Evolutionary conservation across 2,888 invertebrate genomes (phyloP), one percentile per base, ranked within the genome.

Genomic region (Melinaea menophilus): DNA sequence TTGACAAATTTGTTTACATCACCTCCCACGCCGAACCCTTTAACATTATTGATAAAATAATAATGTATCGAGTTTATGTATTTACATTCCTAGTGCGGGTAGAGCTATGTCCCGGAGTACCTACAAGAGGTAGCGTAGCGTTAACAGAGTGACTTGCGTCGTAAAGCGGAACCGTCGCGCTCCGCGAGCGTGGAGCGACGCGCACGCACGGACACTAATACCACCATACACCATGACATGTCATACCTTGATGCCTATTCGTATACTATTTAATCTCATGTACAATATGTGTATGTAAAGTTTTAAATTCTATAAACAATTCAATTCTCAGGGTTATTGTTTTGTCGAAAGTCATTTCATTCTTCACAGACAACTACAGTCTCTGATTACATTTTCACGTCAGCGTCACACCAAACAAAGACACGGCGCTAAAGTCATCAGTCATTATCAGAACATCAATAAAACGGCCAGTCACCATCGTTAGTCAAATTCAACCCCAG

Each of bases 371-470:
- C 71, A 71, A 72, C 68, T 69, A 67, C 57, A 64, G 69, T 74
- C 79, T 79, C 79, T 88, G 88, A 89, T 90, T 88, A 88, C 84
- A 84, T 86, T 88, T 86, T 81, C 86, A 75, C 84, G 84, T 86
- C 85, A 84, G 78, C 82, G 86, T 86, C 86, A 81, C 79, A 75
- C 72, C 76, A 79, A 85, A 89, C 88, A 88, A 88, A 88, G 88
- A 88, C 84, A 84, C 78, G 77, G 75, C 73, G 83, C 79, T 81
- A 84, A 84, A 88, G 82, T 81, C 88, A 89, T 88, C 88, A 84
- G 81, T 88, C 90, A 90, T 89, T 90, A 90, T 82, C 87, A 85
- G 80, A 80, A 81, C 85, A 86, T 89, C 86, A 89, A 90, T 89
- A 81, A 85, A 89, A 79, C 74, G 70, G 75, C 84, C 72, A 84